Conservation (phyloP, 2,797 vertebrate genomes). For the Melanotaenia parkinsoni region DNA sequence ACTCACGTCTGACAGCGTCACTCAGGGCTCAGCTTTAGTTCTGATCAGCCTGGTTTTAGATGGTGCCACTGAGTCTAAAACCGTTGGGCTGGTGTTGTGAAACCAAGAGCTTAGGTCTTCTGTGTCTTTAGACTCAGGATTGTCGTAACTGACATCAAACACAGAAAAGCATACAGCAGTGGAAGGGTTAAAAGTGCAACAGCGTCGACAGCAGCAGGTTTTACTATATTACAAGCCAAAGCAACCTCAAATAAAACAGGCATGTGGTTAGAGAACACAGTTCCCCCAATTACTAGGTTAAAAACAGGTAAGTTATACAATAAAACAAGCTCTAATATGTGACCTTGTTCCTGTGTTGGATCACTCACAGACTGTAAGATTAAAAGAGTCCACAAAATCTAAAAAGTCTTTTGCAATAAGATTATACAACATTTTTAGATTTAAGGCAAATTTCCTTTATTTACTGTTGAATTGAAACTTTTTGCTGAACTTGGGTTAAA, state of each 20-base stretch:
- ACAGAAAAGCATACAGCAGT: neutral
- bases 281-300: neutral
- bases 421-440: too few species aligned
- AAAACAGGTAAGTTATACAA: neutral
- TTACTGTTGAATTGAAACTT: too few species aligned
- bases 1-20: neutral
- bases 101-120: neutral
- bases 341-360: neutral
- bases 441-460: too few species aligned
- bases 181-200: neutral
- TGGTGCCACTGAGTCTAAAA: neutral
- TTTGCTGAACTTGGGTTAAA: too few species aligned
- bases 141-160: neutral
- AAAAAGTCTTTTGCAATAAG: too few species aligned
- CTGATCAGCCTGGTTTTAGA: neutral
- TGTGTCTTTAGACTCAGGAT: neutral
- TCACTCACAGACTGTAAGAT: too few species aligned
- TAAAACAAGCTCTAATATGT: neutral
- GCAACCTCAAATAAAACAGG: neutral
- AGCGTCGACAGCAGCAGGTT: neutral
- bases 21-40: neutral
- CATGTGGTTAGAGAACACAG: neutral
- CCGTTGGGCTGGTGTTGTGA: neutral
- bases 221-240: neutral
- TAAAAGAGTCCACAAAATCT: neutral